Percentiles rank a stretch among this genome's conserved stretches.
These are phyloP conservation scores for Spisula subtruncata DNA, from an alignment of 2,888 invertebrate species.

Conservation along the genomic window DNA sequence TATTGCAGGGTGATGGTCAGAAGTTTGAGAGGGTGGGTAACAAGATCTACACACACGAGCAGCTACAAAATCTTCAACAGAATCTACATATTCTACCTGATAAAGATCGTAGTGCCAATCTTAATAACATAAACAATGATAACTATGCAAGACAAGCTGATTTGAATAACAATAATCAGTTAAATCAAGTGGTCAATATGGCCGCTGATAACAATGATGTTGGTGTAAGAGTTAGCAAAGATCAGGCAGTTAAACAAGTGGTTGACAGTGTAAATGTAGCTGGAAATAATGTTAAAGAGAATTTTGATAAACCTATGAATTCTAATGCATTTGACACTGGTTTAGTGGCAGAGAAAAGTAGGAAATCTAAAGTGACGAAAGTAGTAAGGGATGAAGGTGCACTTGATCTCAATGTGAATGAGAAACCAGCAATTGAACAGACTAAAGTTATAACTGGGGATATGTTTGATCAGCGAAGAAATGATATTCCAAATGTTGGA, in stretches of 20 bases:
- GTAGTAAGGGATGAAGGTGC: background rate
- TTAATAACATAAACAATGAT: background rate
- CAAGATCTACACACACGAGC: constrained; percentile 40
- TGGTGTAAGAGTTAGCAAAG: background rate
- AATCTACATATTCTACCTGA: constrained; percentile 27
- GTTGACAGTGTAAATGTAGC: background rate
- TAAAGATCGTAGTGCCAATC: background rate
- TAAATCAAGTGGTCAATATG: background rate
- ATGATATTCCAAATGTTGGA: constrained; percentile 25
- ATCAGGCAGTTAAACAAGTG: background rate
- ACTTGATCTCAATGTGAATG: constrained; percentile 26
- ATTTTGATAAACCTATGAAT: background rate
- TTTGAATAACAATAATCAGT: background rate
- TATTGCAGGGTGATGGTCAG: background rate
- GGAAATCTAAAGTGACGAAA: background rate
- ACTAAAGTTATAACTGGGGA: constrained; percentile 36
- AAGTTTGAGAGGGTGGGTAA: constrained; percentile 45
- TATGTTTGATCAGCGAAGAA: constrained; percentile 44
- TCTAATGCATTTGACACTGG: background rate
- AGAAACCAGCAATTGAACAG: background rate
- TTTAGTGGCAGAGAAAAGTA: background rate
- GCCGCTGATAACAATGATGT: background rate
- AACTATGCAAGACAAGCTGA: constrained; percentile 11
- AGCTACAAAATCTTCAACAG: constrained; percentile 34
- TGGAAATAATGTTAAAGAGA: background rate